These are phyloP conservation scores for Coboldia fuscipes DNA, from an alignment of 1,140 invertebrate genomes.

Conservation along the genomic window DNA sequence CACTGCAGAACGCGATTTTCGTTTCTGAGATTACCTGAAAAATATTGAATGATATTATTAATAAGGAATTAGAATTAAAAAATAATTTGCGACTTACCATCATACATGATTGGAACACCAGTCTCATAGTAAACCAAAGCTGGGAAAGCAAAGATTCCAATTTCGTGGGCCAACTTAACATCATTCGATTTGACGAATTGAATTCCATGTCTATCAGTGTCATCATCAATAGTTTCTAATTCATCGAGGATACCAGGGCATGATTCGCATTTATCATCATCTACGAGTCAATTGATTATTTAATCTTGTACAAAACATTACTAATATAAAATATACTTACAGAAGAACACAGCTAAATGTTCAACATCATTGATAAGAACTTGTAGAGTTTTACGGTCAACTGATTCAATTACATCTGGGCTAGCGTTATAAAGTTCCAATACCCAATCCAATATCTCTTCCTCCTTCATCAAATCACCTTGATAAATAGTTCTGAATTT, in stretches of 20 bases:
- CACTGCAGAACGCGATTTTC: slow-evolving; percentile 89
- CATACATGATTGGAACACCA: slow-evolving; percentile 81
- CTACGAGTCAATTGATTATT: slow-evolving; percentile 21
- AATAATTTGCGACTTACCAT: no score
- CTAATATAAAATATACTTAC: slow-evolving; percentile 31
- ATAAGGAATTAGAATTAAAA: background rate
- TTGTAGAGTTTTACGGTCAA: slow-evolving; percentile 74
- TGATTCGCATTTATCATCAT: slow-evolving; percentile 62
- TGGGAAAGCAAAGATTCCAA: slow-evolving; percentile 78
- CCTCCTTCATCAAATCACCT: slow-evolving; percentile 79
- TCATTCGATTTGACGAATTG: slow-evolving; percentile 90
- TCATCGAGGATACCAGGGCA: slow-evolving; percentile 70
- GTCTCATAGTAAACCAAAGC: slow-evolving; percentile 82
- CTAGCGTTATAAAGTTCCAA: slow-evolving; percentile 61
- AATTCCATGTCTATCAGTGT: slow-evolving; percentile 76
- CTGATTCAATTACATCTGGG: slow-evolving; percentile 78
- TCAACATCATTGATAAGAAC: slow-evolving; percentile 76
- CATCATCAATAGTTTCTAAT: slow-evolving; percentile 84
- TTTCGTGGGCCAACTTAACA: slow-evolving; percentile 67
- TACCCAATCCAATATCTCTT: slow-evolving; percentile 76
- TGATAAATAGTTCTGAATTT: slow-evolving; percentile 75
- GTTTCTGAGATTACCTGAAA: slow-evolving; percentile 83
- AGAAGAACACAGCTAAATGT: slow-evolving; percentile 82
- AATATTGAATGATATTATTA: slow-evolving; percentile 11
- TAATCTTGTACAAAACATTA: slow-evolving; percentile 1